A percentile compares a stretch with the other conserved stretches of the same genome.
phyloP scores from a whole-genome alignment of 2,797 vertebrate genomes.

The Artibeus lituratus region DNA sequence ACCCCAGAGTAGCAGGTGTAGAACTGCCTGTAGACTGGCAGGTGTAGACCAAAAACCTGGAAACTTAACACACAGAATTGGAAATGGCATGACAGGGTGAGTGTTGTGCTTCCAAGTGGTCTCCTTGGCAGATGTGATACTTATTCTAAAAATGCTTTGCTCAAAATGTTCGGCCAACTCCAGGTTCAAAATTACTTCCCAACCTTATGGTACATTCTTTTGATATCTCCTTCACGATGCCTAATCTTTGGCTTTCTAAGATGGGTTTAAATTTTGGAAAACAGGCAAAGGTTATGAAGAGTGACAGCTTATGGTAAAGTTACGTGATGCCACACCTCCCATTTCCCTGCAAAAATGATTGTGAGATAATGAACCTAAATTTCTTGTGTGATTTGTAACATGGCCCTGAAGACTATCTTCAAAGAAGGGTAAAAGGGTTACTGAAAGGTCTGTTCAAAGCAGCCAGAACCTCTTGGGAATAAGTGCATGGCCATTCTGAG shows the following conservation, averaged over 20 bases:
- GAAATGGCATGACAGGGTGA: not conserved
- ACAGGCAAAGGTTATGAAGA: not conserved
- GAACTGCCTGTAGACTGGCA: too few species aligned
- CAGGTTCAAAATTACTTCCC: not conserved
- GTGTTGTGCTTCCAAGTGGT: not conserved
- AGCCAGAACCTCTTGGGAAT: not conserved
- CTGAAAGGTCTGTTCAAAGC: not conserved
- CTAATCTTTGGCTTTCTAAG: not conserved
- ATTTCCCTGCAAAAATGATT: not conserved
- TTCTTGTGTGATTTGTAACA: not conserved
- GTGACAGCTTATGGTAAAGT: not conserved
- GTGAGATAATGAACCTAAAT: not conserved
- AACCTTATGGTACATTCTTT: not conserved
- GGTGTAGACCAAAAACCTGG: not conserved
- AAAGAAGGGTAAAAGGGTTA: not conserved
- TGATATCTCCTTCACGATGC: not conserved
- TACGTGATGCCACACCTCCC: too few species aligned
- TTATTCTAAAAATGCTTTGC: not conserved
- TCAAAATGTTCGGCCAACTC: not conserved
- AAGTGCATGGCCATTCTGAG: not conserved
- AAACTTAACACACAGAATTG: not conserved
- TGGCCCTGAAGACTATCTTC: not conserved
- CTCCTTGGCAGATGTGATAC: not conserved
- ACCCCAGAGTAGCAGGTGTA: not conserved
- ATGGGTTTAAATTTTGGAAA: not conserved